Evolutionary conservation across 2,113 vertebrate genomes (phyloP).

Genomic region (Stigmatopora argus): DNA sequence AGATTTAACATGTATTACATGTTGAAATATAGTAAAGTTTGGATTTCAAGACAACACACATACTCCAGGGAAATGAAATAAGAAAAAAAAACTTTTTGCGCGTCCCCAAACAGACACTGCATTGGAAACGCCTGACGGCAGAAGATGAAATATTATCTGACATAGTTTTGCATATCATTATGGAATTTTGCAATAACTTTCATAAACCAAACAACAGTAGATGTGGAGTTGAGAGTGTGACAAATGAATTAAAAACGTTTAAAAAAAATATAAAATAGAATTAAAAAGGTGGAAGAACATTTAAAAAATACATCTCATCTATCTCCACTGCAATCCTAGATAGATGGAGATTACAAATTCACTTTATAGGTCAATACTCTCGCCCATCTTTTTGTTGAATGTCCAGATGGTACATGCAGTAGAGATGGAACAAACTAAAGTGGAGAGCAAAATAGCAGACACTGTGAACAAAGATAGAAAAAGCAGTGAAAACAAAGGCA

Average conservation of each 20-base stretch:
- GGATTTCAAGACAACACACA: too few relatives aligned
- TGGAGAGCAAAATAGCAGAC: constrained; percentile 4
- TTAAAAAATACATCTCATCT: constrained; percentile 1
- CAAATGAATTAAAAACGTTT: constrained; percentile 8
- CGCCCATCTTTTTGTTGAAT: constrained; percentile 19
- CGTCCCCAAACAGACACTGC: too few relatives aligned
- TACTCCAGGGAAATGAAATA: too few relatives aligned
- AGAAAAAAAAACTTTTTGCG: too few relatives aligned
- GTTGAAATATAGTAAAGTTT: too few relatives aligned
- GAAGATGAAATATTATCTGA: too few relatives aligned
- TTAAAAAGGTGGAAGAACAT: neutral
- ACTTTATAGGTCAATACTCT: constrained; percentile 31
- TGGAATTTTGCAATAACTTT: too few relatives aligned
- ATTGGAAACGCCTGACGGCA: too few relatives aligned
- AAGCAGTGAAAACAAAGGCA: constrained; percentile 6
- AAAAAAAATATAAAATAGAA: constrained; percentile 3
- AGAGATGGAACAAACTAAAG: neutral
- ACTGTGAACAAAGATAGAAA: constrained; percentile 9
- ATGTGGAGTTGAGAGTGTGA: neutral
- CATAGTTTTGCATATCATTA: too few relatives aligned
- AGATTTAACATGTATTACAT: too few relatives aligned
- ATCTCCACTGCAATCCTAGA: constrained; percentile 25
- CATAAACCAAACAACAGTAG: too few relatives aligned
- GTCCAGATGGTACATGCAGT: neutral
- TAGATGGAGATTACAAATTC: constrained; percentile 25